These are phyloP conservation scores for Cantharis nigra DNA, from an alignment of 2,888 invertebrate genomes.

Conservation along the genomic window DNA sequence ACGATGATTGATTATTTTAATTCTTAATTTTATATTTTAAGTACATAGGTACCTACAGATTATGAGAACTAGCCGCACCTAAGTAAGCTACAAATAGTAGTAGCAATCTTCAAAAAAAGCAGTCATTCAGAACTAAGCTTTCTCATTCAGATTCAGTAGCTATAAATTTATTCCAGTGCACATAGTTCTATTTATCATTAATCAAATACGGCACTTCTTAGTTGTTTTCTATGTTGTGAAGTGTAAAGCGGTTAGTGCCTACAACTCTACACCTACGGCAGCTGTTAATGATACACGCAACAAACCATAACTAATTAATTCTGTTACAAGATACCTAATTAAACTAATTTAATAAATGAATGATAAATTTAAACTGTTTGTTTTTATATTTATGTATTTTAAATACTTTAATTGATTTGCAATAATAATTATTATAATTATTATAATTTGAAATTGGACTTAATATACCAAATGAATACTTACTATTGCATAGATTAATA, in stretches of 20 bases:
- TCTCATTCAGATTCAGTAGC: conserved; percentile 31
- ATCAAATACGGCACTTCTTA: conserved; percentile 30
- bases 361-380: conserved; percentile 38
- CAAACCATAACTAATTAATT: conserved; percentile 48
- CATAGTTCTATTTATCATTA: conserved; percentile 34
- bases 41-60: background rate
- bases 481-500: no score
- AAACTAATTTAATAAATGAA: conserved; percentile 48
- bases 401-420: background rate
- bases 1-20: background rate
- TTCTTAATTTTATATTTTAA: background rate
- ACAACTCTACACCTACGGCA: conserved; percentile 44
- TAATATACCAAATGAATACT: background rate
- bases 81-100: conserved; percentile 23
- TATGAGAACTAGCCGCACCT: conserved; percentile 28
- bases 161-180: conserved; percentile 35
- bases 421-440: background rate
- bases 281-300: conserved; percentile 47
- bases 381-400: conserved; percentile 10
- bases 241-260: conserved; percentile 44
- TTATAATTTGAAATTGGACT: background rate
- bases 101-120: conserved; percentile 13
- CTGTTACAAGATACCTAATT: conserved; percentile 51
- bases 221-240: conserved; percentile 32
- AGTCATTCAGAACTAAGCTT: conserved; percentile 24